A percentile compares a stretch with the other conserved stretches of the same genome.
These are phyloP conservation scores for Nemotelus nigrinus DNA, from an alignment of 2,888 invertebrate species.

Conservation along the genomic window DNA sequence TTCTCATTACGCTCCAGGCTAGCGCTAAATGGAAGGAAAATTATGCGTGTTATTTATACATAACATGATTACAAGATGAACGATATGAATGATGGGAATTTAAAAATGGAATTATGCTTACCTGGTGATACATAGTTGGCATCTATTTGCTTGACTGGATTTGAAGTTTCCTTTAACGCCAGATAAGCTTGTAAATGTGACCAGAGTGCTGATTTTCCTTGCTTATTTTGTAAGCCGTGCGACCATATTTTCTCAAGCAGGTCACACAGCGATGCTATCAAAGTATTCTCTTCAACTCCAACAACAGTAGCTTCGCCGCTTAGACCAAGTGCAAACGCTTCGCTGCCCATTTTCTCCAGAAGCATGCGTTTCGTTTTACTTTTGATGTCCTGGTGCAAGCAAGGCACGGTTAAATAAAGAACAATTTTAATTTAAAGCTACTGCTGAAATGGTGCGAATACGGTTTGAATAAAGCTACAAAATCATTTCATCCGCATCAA, in stretches of 20 bases:
- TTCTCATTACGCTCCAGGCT: conserved; percentile 93
- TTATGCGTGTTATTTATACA: conserved; percentile 5
- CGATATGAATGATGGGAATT: not conserved
- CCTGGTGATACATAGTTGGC: conserved; percentile 69
- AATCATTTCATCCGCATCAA: too few species aligned
- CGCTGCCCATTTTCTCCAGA: conserved; percentile 98
- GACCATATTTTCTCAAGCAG: conserved; percentile 97
- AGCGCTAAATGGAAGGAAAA: conserved; percentile 70
- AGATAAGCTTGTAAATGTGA: conserved; percentile 91
- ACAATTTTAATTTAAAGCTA: conserved; percentile 2
- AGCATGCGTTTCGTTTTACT: conserved; percentile 97
- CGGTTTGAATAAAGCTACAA: too few species aligned
- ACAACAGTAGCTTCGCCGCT: conserved; percentile 77
- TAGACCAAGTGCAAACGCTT: conserved; percentile 93
- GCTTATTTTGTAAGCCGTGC: conserved; percentile 93
- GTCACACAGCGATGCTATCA: conserved; percentile 98
- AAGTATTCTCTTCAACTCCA: conserved; percentile 94
- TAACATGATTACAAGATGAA: conserved; percentile 27
- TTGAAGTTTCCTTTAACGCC: conserved; percentile 78
- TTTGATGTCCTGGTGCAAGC: conserved; percentile 78
- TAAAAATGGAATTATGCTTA: conserved; percentile 54
- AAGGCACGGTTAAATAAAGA: conserved; percentile 9
- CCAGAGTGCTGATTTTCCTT: conserved; percentile 98
- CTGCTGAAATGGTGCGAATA: too few species aligned
- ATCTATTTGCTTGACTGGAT: conserved; percentile 67